Evolutionary conservation across 1,140 invertebrate genomes (phyloP), one percentile per base, ranked within the genome.

Genomic region (Atta colombica): DNA sequence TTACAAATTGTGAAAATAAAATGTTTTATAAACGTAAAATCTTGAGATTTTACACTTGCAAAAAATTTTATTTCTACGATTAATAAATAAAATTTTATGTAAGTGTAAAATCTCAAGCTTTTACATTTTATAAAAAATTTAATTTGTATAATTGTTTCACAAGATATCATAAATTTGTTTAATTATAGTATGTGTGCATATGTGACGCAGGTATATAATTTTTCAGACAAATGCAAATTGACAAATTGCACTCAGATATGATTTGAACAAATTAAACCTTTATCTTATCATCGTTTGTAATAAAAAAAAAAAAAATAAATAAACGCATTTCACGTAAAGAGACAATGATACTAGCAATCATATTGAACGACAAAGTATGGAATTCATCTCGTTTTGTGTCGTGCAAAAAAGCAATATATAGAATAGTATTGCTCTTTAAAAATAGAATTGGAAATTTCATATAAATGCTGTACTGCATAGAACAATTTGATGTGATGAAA

Each of bases 361-460:
- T 58, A 72, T 61, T 35, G 68, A 74, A 10, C 39, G 66, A 82
- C 60, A 60, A 49, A 60, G n/a, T 21, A 25, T 6, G 18, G 60
- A 35, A 58, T 49, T 74, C 25, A 82, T 74, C 35, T 49, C 25
- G 39, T 18, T 60, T 14, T 60, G 25, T 18, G 18, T 12, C 39
- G 21, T 8, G 68, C 25, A 82, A 82, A 58, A 82, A 72, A 74
- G 77, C 53, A 71, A 72, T 74, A 74, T 31, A 60, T 7, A 16
- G 14, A 28, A 10, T 18, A 58, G 31, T 71, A 82, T 60, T 45
- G 21, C 55, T 31, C 58, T 82, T 69, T 82, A 53, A 82, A 72
- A 82, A 61, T n/a, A 25, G 55, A 49, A 82, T 74, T 16, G 68
- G 35, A 60, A 74, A 82, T 82, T 72, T 31, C 55, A 12, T 82